A percentile compares a stretch with the other conserved stretches of the same genome.
These are phyloP conservation scores for Linepithema humile DNA, from an alignment of 1,140 invertebrate genomes.

Conservation along the genomic window DNA sequence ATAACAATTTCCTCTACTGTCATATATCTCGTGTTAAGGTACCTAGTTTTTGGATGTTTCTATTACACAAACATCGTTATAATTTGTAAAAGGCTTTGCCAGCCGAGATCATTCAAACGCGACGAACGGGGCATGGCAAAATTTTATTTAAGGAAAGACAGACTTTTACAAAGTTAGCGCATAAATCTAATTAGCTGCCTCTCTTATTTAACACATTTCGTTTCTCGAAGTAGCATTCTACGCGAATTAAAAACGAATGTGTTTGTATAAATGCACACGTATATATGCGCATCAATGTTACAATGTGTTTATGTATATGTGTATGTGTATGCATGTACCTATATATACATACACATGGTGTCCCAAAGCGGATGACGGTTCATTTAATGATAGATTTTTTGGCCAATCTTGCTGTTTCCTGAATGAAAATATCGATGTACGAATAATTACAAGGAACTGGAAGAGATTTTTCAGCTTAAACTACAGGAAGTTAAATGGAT, in stretches of 20 bases:
- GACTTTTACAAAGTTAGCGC: conserved; percentile 65
- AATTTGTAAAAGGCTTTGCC: conserved; percentile 70
- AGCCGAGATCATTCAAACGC: conserved; percentile 28
- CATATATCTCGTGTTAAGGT: conserved; percentile 65
- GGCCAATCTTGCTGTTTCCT: no score
- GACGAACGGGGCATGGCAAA: conserved; percentile 44
- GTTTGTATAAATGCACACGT: conserved; percentile 66
- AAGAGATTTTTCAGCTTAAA: no score
- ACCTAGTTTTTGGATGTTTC: conserved; percentile 59
- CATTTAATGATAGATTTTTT: no score
- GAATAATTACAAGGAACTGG: no score
- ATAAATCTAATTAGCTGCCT: conserved; percentile 74
- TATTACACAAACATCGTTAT: conserved; percentile 71
- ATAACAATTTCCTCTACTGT: conserved; percentile 73
- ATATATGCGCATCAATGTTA: conserved; percentile 61
- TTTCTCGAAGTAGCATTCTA: conserved; percentile 59
- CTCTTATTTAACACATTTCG: conserved; percentile 58
- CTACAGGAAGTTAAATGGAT: no score
- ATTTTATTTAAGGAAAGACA: conserved; percentile 68
- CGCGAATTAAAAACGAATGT: conserved; percentile 72
- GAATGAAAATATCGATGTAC: no score
- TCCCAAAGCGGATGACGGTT: no score
- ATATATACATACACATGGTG: conserved; percentile 52
- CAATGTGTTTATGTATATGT: conserved; percentile 58
- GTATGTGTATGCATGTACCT: conserved; percentile 53